phyloP scores from a whole-genome alignment of 2,113 vertebrate genomes.

The human (Homo sapiens) region DNA sequence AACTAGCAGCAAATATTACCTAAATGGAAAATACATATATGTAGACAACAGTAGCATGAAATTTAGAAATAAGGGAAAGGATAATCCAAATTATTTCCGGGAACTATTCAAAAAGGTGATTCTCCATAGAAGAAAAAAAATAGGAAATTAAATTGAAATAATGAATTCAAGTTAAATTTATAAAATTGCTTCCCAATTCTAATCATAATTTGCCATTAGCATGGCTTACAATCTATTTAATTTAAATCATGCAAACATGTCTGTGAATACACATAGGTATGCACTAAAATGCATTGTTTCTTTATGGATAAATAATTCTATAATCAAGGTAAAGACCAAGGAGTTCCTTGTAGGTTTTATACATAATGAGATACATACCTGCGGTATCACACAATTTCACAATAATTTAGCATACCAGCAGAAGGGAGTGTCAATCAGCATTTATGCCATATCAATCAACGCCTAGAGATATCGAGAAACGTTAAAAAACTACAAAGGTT shows the following conservation, averaged over 20 bases:
- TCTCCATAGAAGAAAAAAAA: constrained; percentile 15
- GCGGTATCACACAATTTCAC: not conserved
- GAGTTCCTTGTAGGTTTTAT: not conserved
- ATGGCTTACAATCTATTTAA: not conserved
- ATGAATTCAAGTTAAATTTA: not conserved
- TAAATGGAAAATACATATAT: not conserved
- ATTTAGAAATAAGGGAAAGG: not conserved
- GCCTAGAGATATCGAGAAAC: not conserved
- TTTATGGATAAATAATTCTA: not conserved
- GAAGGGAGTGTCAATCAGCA: not conserved
- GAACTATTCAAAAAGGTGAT: not conserved
- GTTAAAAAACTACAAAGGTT: not conserved
- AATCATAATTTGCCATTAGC: not conserved
- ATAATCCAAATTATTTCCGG: not conserved
- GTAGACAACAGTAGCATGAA: not conserved
- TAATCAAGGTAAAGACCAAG: not conserved
- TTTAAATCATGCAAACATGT: not conserved
- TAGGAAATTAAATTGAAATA: constrained; percentile 11
- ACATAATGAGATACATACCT: not conserved
- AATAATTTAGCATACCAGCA: not conserved
- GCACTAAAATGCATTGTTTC: not conserved
- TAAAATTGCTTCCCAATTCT: constrained; percentile 1
- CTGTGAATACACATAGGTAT: not conserved
- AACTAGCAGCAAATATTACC: not conserved
- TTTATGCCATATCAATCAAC: not conserved